Conservation (phyloP, 2,888 invertebrate genomes). For the Saturnia pavonia region DNA sequence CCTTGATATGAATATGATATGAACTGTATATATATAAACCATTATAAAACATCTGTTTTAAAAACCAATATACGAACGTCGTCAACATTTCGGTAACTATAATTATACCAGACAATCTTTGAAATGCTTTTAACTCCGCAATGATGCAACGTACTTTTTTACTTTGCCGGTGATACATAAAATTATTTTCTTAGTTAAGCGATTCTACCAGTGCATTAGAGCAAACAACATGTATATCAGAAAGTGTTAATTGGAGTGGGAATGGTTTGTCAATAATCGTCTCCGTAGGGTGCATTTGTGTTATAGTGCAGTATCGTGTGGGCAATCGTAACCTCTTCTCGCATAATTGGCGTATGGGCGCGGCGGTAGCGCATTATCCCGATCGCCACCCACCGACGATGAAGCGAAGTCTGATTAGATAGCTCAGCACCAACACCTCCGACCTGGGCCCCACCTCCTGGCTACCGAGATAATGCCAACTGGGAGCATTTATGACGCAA, state of each 20-base stretch:
- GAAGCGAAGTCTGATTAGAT: constrained; percentile 75
- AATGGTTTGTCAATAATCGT: constrained; percentile 70
- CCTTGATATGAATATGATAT: too few species aligned
- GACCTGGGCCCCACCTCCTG: constrained; percentile 58
- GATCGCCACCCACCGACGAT: constrained; percentile 77
- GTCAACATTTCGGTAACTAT: neutral
- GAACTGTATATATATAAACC: neutral
- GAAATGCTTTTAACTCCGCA: neutral
- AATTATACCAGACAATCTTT: constrained; percentile 1
- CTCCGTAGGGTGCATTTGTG: constrained; percentile 63
- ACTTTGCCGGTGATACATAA: neutral
- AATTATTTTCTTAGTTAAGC: neutral
- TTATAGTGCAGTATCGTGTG: constrained; percentile 66
- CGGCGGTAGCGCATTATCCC: constrained; percentile 71
- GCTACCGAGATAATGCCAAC: constrained; percentile 46
- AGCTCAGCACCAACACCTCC: constrained; percentile 60
- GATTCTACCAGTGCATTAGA: constrained; percentile 32
- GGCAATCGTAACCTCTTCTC: constrained; percentile 78
- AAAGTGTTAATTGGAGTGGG: constrained; percentile 64
- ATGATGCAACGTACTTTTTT: neutral
- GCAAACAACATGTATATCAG: constrained; percentile 41
- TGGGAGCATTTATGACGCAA: constrained; percentile 45
- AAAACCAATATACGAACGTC: neutral
- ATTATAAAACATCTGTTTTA: neutral
- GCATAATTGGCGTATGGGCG: constrained; percentile 81